Conservation (phyloP, 1,140 invertebrate genomes). For the Cylas formicarius region DNA sequence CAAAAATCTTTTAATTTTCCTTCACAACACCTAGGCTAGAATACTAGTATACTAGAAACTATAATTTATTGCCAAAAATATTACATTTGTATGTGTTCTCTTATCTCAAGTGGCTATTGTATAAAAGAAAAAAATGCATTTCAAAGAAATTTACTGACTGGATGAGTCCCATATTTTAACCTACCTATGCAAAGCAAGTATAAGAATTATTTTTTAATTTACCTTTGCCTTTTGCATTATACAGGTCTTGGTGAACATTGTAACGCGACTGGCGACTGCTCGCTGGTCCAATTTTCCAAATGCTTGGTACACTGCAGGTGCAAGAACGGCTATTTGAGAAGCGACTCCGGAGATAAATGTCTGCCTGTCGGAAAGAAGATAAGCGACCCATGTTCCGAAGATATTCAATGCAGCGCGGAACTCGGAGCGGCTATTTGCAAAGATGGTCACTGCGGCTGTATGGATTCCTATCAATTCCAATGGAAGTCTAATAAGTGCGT, state of each 20-base stretch:
- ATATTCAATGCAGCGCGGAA: background rate
- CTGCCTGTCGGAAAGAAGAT: conserved; percentile 1
- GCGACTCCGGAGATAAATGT: background rate
- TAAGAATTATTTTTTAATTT: no score
- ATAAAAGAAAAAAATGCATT: no score
- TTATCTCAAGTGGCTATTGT: no score
- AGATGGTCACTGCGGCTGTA: conserved; percentile 14
- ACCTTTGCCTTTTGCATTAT: no score
- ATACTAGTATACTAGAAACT: no score
- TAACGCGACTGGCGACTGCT: background rate
- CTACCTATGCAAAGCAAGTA: no score
- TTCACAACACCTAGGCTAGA: no score
- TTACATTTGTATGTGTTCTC: no score
- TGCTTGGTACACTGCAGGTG: conserved; percentile 3
- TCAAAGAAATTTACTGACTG: no score
- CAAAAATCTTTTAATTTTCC: no score
- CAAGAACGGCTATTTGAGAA: conserved; percentile 3
- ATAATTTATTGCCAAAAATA: no score
- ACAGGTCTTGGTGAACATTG: conserved; percentile 3
- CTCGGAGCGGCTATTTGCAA: conserved; percentile 7
- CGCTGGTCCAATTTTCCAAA: background rate
- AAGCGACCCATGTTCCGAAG: conserved; percentile 5
- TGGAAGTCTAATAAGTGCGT: conserved; percentile 13
- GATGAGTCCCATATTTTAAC: no score
- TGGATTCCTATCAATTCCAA: conserved; percentile 19